Percentiles rank a stretch among this genome's conserved stretches.
Conservation (phyloP, 2,113 vertebrate genomes). For the Spilogale gracilis region DNA sequence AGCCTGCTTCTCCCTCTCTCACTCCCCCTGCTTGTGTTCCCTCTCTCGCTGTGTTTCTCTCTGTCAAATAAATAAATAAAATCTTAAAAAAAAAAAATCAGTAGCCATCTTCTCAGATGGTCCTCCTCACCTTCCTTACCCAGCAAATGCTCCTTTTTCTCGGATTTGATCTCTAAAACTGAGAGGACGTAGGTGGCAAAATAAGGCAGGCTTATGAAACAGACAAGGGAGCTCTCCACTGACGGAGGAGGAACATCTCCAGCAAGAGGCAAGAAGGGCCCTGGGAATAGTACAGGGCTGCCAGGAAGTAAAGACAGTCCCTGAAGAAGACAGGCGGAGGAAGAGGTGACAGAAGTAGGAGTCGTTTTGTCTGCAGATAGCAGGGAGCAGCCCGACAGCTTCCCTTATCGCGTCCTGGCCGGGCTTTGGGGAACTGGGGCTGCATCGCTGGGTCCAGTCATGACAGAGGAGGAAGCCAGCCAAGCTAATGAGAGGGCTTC, state of each 20-base stretch:
- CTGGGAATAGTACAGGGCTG: neutral
- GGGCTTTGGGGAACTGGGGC: neutral
- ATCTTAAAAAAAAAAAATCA: neutral
- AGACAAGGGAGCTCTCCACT: neutral
- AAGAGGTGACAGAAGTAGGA: neutral
- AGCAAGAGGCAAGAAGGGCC: neutral
- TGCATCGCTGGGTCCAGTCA: accelerated
- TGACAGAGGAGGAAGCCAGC: accelerated
- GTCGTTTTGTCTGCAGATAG: neutral
- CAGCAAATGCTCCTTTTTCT: neutral
- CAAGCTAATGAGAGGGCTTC: neutral
- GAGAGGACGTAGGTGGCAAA: neutral
- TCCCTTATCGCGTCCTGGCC: neutral
- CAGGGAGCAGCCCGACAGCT: neutral
- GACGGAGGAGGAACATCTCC: neutral
- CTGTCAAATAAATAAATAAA: no score
- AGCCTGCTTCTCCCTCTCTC: no score
- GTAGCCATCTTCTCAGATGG: neutral
- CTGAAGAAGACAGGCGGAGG: neutral
- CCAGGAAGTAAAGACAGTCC: neutral
- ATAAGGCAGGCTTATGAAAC: neutral
- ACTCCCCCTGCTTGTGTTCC: no score
- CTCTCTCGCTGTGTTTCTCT: no score
- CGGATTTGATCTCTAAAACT: neutral
- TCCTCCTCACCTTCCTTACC: neutral